Evolutionary conservation across 2,797 vertebrate genomes (phyloP).

Genomic region (Myripristis jacobus): DNA sequence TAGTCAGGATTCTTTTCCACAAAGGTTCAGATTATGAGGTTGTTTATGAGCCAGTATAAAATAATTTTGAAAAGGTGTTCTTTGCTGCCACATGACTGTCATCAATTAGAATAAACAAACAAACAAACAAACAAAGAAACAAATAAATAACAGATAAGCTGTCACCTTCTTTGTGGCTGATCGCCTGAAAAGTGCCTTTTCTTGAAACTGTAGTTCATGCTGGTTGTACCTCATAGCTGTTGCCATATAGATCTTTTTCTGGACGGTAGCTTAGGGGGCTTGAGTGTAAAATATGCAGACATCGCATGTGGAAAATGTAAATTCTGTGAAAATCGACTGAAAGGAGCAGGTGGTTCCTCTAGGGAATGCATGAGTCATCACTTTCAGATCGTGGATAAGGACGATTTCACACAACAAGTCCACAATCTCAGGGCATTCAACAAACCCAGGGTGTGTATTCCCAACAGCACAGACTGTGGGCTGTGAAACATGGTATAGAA

Average conservation of each 20-base stretch:
- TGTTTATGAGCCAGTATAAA: no score
- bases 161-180: no score
- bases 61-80: no score
- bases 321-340: background rate
- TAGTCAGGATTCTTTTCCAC: conserved; percentile 20
- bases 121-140: no score
- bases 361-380: conserved; percentile 26
- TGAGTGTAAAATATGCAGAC: background rate
- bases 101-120: no score
- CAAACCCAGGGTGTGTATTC: conserved; percentile 16
- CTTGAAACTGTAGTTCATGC: no score
- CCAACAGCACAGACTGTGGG: background rate
- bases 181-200: no score
- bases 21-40: background rate
- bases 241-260: background rate
- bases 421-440: conserved; percentile 18
- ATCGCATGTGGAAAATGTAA: background rate
- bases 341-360: conserved; percentile 10
- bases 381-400: conserved; percentile 17
- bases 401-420: conserved; percentile 43
- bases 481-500: background rate
- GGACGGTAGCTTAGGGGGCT: background rate
- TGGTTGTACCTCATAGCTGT: no score
- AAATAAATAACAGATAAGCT: no score
- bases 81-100: no score